Evolutionary conservation across 2,113 vertebrate species (phyloP).

Genomic region (Gambusia affinis): DNA sequence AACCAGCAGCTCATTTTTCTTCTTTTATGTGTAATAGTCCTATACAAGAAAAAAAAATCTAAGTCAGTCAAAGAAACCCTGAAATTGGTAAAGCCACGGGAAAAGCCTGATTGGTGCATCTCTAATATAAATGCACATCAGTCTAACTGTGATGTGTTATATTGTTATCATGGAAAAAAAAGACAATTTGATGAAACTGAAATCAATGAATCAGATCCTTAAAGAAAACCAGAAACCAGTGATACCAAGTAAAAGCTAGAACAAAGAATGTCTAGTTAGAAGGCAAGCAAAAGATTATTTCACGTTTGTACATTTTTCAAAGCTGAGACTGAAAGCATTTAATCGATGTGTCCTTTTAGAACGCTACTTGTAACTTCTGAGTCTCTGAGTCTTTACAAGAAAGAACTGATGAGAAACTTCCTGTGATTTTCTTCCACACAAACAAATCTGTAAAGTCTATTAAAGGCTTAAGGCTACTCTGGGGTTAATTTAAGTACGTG

Average conservation of each 20-base stretch:
- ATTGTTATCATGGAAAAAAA: neutral
- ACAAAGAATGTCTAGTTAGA: neutral
- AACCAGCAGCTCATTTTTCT: neutral
- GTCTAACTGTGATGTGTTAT: neutral
- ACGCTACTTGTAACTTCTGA: constrained; percentile 16
- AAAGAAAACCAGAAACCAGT: neutral
- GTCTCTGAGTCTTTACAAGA: constrained; percentile 35
- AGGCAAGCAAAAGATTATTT: neutral
- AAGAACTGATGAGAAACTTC: constrained; percentile 50
- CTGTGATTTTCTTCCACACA: constrained; percentile 30
- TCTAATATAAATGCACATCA: neutral
- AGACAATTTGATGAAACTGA: neutral
- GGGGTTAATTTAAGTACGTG: constrained; percentile 29
- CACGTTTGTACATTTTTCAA: neutral
- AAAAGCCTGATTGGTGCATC: neutral
- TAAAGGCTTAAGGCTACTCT: constrained; percentile 35
- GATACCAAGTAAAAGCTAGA: too few species aligned
- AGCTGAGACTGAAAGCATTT: neutral
- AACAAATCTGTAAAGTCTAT: constrained; percentile 47
- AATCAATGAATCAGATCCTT: neutral
- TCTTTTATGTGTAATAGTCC: neutral
- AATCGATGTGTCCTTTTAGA: neutral
- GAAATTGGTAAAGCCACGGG: neutral
- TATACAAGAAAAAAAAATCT: neutral
- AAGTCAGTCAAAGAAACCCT: neutral